Conservation (phyloP, 2,113 vertebrate species). For the Pyxicephalus adspersus region DNA sequence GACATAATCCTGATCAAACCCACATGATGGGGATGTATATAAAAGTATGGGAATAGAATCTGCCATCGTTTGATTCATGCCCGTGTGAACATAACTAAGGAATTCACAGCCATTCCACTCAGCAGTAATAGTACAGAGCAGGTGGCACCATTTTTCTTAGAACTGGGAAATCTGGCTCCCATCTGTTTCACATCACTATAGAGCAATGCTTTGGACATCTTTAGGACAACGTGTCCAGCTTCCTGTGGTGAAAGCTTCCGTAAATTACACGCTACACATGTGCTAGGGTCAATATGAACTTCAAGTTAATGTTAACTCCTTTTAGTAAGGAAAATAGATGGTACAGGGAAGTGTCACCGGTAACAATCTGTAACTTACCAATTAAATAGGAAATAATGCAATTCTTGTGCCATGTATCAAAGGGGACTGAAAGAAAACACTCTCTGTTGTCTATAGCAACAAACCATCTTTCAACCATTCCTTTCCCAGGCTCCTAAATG, state of each 20-base stretch:
- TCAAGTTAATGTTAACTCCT: slow-evolving; percentile 64
- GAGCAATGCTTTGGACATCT: slow-evolving; percentile 84
- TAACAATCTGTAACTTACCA: too few relatives aligned
- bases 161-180: slow-evolving; percentile 81
- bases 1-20: slow-evolving; percentile 29
- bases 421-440: too few relatives aligned
- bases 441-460: too few relatives aligned
- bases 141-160: slow-evolving; percentile 75
- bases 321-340: not conserved
- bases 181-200: slow-evolving; percentile 90
- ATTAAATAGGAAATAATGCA: too few relatives aligned
- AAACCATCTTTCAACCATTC: too few relatives aligned
- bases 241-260: slow-evolving; percentile 87
- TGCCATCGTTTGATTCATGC: slow-evolving; percentile 52
- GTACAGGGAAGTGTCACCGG: too few relatives aligned
- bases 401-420: too few relatives aligned
- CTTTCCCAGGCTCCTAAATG: too few relatives aligned
- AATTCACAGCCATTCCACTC: slow-evolving; percentile 53
- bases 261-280: slow-evolving; percentile 88
- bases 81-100: slow-evolving; percentile 49
- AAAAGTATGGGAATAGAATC: slow-evolving; percentile 31
- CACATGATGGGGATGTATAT: slow-evolving; percentile 51
- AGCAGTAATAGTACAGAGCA: slow-evolving; percentile 70
- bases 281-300: slow-evolving; percentile 86
- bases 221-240: slow-evolving; percentile 84